These are phyloP conservation scores for Phorcus lineatus DNA, from an alignment of 2,888 invertebrate genomes.

Conservation along the genomic window DNA sequence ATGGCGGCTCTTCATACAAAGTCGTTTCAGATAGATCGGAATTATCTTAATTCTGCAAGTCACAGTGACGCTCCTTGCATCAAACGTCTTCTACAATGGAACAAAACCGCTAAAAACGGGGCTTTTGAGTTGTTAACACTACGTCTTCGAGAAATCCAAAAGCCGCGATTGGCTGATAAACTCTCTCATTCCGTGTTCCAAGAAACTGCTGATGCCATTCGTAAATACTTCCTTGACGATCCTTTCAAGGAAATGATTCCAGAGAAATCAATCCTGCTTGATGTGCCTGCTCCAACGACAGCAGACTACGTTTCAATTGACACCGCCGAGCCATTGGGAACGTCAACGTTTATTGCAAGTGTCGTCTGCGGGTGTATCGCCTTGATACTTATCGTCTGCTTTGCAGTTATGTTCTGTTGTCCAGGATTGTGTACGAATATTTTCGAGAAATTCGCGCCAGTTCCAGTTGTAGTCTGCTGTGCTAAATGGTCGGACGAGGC, in stretches of 20 bases:
- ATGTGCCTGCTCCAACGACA: neutral
- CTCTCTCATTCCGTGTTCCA: slow-evolving; percentile 57
- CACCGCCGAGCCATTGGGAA: neutral
- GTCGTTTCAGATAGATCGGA: slow-evolving; percentile 38
- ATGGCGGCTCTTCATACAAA: slow-evolving; percentile 51
- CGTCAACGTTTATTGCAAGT: slow-evolving; percentile 8
- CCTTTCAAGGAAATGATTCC: slow-evolving; percentile 53
- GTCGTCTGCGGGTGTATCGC: slow-evolving; percentile 38
- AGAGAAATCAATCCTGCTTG: slow-evolving; percentile 49
- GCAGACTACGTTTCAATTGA: neutral
- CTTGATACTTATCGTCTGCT: slow-evolving; percentile 31
- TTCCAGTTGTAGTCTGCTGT: neutral
- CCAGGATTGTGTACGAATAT: slow-evolving; percentile 37
- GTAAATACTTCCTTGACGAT: slow-evolving; percentile 50
- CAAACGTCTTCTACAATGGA: slow-evolving; percentile 55
- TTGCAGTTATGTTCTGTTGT: slow-evolving; percentile 40
- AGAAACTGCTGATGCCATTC: slow-evolving; percentile 55
- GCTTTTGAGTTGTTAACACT: slow-evolving; percentile 63
- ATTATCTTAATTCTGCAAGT: slow-evolving; percentile 32
- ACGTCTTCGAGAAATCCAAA: slow-evolving; percentile 62
- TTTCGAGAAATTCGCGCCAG: neutral
- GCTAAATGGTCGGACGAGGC: neutral
- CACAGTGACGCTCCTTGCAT: slow-evolving; percentile 49
- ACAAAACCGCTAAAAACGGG: slow-evolving; percentile 53
- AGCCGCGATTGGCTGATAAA: slow-evolving; percentile 54